phyloP scores from a whole-genome alignment of 2,113 vertebrate genomes.

The Motacilla tschutschensis region DNA sequence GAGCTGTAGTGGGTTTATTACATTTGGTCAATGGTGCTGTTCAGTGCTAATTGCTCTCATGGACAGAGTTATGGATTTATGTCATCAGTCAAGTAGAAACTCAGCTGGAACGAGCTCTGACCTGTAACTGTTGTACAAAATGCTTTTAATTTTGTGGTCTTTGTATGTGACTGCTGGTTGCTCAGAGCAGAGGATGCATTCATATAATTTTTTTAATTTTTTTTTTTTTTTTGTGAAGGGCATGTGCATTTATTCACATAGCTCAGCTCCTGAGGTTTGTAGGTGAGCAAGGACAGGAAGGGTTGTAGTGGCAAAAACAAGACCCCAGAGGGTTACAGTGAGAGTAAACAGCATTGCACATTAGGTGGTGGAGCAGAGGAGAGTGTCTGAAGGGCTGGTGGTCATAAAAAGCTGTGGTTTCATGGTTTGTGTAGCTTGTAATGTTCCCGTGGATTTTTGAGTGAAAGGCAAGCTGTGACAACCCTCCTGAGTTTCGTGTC shows the following conservation, averaged over 20 bases:
- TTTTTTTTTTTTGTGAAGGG: background rate
- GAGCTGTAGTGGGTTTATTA: background rate
- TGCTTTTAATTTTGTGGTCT: background rate
- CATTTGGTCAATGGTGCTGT: background rate
- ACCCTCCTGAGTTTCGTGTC: conserved; percentile 11
- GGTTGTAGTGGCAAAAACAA: background rate
- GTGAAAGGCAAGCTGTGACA: conserved; percentile 43
- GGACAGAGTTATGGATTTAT: background rate
- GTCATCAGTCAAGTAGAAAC: background rate
- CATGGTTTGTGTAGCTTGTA: background rate
- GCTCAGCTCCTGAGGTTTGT: background rate
- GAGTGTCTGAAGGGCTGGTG: background rate
- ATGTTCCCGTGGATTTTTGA: conserved; percentile 19
- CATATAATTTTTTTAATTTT: background rate
- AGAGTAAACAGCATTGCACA: background rate
- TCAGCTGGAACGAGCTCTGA: background rate
- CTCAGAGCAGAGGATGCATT: background rate
- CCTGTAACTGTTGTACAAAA: background rate
- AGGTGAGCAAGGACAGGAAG: background rate
- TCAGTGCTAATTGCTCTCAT: background rate
- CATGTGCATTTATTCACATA: background rate
- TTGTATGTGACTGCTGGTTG: background rate
- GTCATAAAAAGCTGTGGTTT: background rate
- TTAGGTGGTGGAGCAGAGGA: background rate
- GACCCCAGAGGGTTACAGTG: background rate